A percentile compares a stretch with the other conserved stretches of the same genome.
phyloP scores from a whole-genome alignment of 2,888 invertebrate genomes.

The Plusia festucae region DNA sequence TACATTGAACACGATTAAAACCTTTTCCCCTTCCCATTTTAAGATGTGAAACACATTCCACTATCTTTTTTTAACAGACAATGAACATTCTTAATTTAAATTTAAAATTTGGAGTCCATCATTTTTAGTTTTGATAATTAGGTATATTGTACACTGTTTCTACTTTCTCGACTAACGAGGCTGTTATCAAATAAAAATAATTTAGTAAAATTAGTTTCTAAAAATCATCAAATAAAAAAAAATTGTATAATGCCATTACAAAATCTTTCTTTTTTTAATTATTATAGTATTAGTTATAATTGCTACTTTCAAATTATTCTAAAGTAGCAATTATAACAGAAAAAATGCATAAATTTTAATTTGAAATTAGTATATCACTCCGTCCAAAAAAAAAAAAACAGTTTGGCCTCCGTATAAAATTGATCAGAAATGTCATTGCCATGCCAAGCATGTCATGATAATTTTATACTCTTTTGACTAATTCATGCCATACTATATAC shows the following conservation, averaged over 20 bases:
- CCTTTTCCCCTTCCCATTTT: slow-evolving; percentile 13
- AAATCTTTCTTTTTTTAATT: not conserved
- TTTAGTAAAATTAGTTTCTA: no score
- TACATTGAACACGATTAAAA: slow-evolving; percentile 22
- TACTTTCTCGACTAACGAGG: slow-evolving; percentile 4
- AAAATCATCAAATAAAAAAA: not conserved
- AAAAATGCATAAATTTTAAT: not conserved
- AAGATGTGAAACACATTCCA: not conserved
- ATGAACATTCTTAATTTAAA: not conserved
- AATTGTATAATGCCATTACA: not conserved
- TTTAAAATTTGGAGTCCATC: slow-evolving; percentile 1
- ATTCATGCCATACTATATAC: no score
- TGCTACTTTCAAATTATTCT: not conserved
- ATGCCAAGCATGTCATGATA: no score
- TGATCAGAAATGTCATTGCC: slow-evolving; percentile 5
- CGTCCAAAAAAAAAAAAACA: not conserved
- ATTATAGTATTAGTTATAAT: no score
- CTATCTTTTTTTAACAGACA: not conserved
- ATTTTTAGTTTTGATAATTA: not conserved
- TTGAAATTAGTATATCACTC: not conserved
- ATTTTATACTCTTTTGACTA: no score
- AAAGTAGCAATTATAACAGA: not conserved
- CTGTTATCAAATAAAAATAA: not conserved
- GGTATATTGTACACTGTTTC: no score
- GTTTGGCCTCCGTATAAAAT: not conserved